Conservation (phyloP, 2,888 invertebrate species). For the Scrobipalpa costella region DNA sequence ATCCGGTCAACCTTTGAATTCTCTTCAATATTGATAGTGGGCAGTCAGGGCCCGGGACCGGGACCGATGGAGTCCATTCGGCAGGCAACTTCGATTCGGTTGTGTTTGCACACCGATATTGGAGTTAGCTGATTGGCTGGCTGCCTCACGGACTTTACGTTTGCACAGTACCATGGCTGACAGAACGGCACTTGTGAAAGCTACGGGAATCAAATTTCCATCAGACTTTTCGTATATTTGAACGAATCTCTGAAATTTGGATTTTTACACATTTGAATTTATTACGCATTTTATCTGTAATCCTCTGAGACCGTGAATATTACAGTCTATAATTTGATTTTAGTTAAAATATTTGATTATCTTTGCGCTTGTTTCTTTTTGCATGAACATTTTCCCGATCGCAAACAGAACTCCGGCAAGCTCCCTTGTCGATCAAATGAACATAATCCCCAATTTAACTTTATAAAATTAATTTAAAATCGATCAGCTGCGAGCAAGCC, state of each 20-base stretch:
- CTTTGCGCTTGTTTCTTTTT: constrained; percentile 3
- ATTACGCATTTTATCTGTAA: neutral
- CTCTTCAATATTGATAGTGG: constrained; percentile 6
- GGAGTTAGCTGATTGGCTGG: constrained; percentile 73
- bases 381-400: neutral
- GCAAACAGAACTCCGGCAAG: constrained; percentile 18
- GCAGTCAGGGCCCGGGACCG: neutral
- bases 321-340: neutral
- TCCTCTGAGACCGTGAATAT: neutral
- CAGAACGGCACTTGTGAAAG: neutral
- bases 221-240: neutral
- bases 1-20: neutral
- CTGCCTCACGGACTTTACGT: constrained; percentile 36
- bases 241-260: neutral
- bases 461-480: constrained; percentile 77
- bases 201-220: neutral
- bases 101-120: constrained; percentile 67
- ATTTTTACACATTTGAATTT: too few species aligned
- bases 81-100: constrained; percentile 53
- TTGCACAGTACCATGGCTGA: neutral
- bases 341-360: neutral
- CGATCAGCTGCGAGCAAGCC: constrained; percentile 66
- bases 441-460: constrained; percentile 79
- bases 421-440: constrained; percentile 55
- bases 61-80: neutral